Conservation (phyloP, 2,113 vertebrate species). For the Suricata suricatta region DNA sequence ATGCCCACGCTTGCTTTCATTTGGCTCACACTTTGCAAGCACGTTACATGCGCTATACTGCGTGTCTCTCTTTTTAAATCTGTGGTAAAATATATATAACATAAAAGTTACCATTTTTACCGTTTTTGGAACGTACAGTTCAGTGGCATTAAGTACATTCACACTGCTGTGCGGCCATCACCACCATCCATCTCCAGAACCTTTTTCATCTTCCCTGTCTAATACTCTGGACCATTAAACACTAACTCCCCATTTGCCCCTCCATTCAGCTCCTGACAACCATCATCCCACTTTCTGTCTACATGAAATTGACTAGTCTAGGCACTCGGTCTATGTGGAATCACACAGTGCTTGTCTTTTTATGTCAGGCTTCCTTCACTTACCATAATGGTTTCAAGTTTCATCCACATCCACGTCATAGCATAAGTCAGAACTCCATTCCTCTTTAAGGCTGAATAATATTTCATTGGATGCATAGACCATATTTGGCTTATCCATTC, state of each 20-base stretch:
- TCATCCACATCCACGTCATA: neutral
- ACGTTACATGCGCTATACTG: neutral
- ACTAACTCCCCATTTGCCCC: neutral
- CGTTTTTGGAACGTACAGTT: neutral
- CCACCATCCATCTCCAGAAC: neutral
- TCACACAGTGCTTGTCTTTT: neutral
- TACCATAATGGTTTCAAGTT: neutral
- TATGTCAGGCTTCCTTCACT: neutral
- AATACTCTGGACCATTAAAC: neutral
- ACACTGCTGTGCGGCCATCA: neutral
- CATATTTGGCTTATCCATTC: neutral
- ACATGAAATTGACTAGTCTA: neutral
- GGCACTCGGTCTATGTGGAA: neutral
- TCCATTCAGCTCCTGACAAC: neutral
- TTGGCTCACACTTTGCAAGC: neutral
- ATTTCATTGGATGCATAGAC: neutral
- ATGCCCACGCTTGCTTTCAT: neutral
- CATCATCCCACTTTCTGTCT: neutral
- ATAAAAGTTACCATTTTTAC: neutral
- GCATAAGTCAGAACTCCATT: neutral
- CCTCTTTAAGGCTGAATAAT: neutral
- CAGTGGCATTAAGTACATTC: neutral
- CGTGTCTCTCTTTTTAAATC: neutral
- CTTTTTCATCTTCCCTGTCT: neutral
- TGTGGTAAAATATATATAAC: neutral